Evolutionary conservation across 2,113 vertebrate species (phyloP).

Genomic region (Toxostoma redivivum): DNA sequence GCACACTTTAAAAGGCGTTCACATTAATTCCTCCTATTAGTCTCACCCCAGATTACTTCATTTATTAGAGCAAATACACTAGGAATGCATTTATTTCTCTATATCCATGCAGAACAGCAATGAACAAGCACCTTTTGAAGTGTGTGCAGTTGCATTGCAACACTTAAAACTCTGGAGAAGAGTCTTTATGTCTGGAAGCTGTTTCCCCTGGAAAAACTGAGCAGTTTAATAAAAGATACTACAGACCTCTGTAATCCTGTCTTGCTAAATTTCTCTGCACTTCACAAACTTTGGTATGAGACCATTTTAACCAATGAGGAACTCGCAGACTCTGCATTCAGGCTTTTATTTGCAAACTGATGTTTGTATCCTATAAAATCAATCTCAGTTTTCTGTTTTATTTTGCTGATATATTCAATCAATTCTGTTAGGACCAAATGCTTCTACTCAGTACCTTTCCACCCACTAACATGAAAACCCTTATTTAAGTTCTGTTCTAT

Average conservation of each 20-base stretch:
- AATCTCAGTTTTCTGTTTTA: neutral
- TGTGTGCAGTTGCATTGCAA: neutral
- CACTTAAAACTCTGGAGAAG: neutral
- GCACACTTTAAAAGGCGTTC: neutral
- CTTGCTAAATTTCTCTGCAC: neutral
- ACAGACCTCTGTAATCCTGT: neutral
- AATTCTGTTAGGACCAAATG: neutral
- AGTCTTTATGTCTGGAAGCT: neutral
- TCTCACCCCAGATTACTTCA: neutral
- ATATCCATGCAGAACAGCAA: neutral
- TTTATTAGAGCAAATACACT: neutral
- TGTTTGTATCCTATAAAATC: neutral
- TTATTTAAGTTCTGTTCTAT: neutral
- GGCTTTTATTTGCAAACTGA: neutral
- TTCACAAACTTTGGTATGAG: neutral
- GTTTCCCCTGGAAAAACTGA: neutral
- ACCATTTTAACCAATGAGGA: neutral
- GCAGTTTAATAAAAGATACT: neutral
- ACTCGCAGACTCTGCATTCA: neutral
- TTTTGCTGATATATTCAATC: neutral
- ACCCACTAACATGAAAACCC: neutral
- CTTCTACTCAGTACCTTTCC: neutral
- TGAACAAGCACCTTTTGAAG: neutral
- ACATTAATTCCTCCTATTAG: slow-evolving; percentile 5
- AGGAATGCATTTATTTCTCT: neutral